These are phyloP conservation scores for Tolmerus cingulatus DNA, from an alignment of 2,888 invertebrate species.

Conservation along the genomic window DNA sequence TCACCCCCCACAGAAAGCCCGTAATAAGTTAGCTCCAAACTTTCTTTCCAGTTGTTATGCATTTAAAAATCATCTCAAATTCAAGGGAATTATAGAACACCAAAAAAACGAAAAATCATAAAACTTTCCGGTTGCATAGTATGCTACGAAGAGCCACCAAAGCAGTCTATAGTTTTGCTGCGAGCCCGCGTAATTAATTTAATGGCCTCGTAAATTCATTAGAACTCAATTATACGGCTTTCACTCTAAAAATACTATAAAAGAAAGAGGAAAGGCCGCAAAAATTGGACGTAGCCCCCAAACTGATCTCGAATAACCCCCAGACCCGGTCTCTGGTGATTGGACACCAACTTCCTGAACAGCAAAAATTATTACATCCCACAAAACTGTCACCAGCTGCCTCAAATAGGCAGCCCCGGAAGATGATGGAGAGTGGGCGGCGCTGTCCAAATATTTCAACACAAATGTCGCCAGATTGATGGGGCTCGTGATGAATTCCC, in stretches of 20 bases:
- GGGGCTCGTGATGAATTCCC: background rate
- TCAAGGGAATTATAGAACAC: background rate
- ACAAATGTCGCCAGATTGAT: constrained; percentile 32
- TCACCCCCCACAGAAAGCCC: background rate
- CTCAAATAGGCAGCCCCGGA: background rate
- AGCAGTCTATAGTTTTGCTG: background rate
- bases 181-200: constrained; percentile 48
- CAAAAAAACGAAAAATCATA: background rate
- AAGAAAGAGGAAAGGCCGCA: background rate
- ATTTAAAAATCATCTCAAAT: background rate
- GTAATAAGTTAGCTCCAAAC: background rate
- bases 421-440: constrained; percentile 26
- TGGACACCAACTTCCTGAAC: background rate
- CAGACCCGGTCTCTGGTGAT: background rate
- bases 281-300: background rate
- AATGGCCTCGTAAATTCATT: constrained; percentile 49
- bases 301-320: background rate
- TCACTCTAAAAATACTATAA: constrained; percentile 46
- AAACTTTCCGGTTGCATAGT: background rate
- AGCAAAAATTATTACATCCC: background rate
- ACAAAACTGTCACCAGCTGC: constrained; percentile 4
- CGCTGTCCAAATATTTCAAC: constrained; percentile 33
- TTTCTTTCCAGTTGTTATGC: background rate
- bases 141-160: background rate
- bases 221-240: constrained; percentile 47